Conservation (phyloP, 2,888 invertebrate species). For the Lithophane socia region DNA sequence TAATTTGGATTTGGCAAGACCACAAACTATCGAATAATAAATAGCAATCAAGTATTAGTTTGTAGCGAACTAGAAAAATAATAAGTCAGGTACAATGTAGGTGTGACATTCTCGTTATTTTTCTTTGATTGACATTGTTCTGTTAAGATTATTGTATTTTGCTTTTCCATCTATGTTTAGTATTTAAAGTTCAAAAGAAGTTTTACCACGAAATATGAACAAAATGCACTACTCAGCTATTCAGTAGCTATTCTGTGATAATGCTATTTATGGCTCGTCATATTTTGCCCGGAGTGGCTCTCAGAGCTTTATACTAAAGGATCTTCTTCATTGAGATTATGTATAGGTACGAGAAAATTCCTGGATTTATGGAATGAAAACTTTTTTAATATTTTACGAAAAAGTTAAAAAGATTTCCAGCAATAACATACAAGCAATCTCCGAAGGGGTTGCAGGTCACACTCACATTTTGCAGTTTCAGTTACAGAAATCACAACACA, state of each 20-base stretch:
- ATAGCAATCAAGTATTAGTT: background rate
- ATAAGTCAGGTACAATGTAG: background rate
- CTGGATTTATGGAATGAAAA: background rate
- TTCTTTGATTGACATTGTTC: background rate
- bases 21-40: slow-evolving; percentile 12
- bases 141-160: background rate
- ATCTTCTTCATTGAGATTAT: background rate
- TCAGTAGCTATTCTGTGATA: slow-evolving; percentile 23
- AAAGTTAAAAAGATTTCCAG: background rate
- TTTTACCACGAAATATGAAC: slow-evolving; percentile 25
- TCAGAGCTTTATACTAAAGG: slow-evolving; percentile 21
- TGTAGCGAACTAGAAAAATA: background rate
- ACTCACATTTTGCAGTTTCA: background rate
- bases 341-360: background rate
- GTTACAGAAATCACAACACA: background rate
- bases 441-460: background rate
- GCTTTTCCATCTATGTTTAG: slow-evolving; percentile 9
- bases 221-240: slow-evolving; percentile 36
- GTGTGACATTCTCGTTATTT: background rate
- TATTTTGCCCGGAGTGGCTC: slow-evolving; percentile 40
- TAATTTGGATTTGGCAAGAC: slow-evolving; percentile 8
- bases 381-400: background rate
- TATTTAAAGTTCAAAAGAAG: background rate
- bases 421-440: background rate
- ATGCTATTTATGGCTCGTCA: slow-evolving; percentile 39